Conservation (phyloP, 2,113 vertebrate genomes). For the Mustelus asterias region DNA sequence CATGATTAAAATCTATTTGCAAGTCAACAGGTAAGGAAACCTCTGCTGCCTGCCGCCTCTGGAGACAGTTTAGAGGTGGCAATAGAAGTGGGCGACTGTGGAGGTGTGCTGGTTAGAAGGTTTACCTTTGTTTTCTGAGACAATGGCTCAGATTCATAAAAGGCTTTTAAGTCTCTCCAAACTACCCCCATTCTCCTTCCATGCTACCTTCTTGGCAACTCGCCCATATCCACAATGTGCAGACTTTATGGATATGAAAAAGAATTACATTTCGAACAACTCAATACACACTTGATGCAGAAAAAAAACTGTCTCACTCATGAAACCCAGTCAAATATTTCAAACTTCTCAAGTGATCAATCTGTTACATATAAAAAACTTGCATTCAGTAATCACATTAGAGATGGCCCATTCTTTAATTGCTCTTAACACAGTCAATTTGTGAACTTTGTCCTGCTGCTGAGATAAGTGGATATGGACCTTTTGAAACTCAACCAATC, state of each 20-base stretch:
- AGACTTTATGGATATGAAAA: background rate
- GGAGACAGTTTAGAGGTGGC: background rate
- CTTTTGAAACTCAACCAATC: too few relatives aligned
- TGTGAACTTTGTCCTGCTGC: background rate
- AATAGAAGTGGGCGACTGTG: background rate
- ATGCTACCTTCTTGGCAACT: background rate
- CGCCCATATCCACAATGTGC: background rate
- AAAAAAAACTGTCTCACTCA: background rate
- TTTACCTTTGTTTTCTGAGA: background rate
- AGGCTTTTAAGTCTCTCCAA: background rate
- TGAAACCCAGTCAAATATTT: background rate
- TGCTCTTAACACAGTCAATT: background rate
- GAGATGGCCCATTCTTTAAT: background rate
- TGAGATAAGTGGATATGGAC: too few relatives aligned
- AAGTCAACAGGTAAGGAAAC: background rate
- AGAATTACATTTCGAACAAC: background rate
- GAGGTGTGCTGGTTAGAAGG: background rate
- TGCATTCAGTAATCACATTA: background rate
- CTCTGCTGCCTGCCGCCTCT: background rate
- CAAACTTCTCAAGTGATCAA: background rate
- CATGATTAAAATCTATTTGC: background rate
- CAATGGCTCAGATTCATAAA: background rate
- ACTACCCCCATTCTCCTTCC: background rate
- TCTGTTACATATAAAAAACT: background rate
- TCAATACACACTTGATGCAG: background rate